A percentile compares a stretch with the other conserved stretches of the same genome.
Conservation (phyloP, 2,113 vertebrate genomes). For the Heliornis fulica region DNA sequence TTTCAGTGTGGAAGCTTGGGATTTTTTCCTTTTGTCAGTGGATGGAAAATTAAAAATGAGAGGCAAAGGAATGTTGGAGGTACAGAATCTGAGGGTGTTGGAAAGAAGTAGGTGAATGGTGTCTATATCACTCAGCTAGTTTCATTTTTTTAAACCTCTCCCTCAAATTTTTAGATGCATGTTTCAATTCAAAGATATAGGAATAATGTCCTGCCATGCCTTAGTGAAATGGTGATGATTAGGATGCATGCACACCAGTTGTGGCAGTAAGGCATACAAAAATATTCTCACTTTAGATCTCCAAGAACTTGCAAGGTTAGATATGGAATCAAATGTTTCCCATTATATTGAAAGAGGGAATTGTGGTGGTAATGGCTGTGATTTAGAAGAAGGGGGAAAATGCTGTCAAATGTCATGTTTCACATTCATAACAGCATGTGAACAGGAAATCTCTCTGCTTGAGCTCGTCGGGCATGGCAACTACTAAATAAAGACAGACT, state of each 20-base stretch:
- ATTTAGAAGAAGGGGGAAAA: conserved; percentile 31
- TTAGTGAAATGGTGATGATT: neutral
- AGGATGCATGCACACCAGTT: neutral
- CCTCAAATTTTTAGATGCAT: neutral
- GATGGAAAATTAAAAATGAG: neutral
- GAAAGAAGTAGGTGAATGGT: neutral
- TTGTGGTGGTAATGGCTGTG: conserved; percentile 49
- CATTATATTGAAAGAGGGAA: conserved; percentile 41
- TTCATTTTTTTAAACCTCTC: neutral
- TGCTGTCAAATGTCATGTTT: conserved; percentile 70
- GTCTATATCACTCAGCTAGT: neutral
- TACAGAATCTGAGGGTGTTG: neutral
- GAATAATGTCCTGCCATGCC: neutral
- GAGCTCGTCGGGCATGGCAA: conserved; percentile 42
- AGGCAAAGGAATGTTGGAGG: neutral
- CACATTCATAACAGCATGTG: conserved; percentile 67
- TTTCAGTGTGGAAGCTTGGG: neutral
- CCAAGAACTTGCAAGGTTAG: neutral
- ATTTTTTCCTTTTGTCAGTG: neutral
- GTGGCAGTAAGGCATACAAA: neutral
- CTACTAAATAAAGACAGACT: conserved; percentile 44
- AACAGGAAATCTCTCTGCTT: conserved; percentile 75
- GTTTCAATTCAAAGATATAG: neutral
- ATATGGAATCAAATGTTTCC: neutral
- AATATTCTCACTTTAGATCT: neutral